Conservation (phyloP, 1,140 invertebrate genomes). For the Leptinotarsa texana region DNA sequence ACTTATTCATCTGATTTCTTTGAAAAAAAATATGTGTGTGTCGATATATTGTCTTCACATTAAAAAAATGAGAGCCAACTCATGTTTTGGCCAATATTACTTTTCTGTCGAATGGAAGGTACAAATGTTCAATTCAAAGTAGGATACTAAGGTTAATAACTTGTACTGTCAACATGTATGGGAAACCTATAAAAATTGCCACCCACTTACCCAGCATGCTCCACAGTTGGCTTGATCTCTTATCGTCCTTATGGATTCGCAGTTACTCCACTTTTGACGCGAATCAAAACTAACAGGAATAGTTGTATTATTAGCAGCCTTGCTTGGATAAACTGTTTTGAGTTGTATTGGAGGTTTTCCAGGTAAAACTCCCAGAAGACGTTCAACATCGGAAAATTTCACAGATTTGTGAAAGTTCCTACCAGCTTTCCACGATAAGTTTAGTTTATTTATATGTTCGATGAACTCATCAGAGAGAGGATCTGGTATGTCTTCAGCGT, state of each 20-base stretch:
- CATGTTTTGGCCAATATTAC: too few relatives aligned
- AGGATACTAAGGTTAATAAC: too few relatives aligned
- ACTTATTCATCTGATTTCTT: too few relatives aligned
- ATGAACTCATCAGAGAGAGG: slow-evolving; percentile 30
- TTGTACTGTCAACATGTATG: too few relatives aligned
- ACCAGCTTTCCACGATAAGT: slow-evolving; percentile 24
- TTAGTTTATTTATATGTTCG: slow-evolving; percentile 13
- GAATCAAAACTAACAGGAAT: slow-evolving; percentile 78
- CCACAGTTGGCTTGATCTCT: slow-evolving; percentile 32
- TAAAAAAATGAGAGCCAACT: too few relatives aligned
- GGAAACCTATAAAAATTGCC: not conserved
- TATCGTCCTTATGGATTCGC: slow-evolving; percentile 62
- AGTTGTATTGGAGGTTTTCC: not conserved
- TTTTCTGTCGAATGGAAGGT: too few relatives aligned
- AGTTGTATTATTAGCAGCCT: not conserved
- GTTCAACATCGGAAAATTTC: not conserved
- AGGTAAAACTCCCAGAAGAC: slow-evolving; percentile 10
- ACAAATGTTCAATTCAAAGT: too few relatives aligned
- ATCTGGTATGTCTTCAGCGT: not conserved
- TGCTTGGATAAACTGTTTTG: not conserved
- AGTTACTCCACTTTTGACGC: slow-evolving; percentile 78
- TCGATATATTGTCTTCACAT: too few relatives aligned
- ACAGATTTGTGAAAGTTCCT: slow-evolving; percentile 25
- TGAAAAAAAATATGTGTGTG: too few relatives aligned
- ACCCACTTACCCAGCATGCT: slow-evolving; percentile 32